Conservation (phyloP, 2,113 vertebrate species). For the Varanus komodoensis region DNA sequence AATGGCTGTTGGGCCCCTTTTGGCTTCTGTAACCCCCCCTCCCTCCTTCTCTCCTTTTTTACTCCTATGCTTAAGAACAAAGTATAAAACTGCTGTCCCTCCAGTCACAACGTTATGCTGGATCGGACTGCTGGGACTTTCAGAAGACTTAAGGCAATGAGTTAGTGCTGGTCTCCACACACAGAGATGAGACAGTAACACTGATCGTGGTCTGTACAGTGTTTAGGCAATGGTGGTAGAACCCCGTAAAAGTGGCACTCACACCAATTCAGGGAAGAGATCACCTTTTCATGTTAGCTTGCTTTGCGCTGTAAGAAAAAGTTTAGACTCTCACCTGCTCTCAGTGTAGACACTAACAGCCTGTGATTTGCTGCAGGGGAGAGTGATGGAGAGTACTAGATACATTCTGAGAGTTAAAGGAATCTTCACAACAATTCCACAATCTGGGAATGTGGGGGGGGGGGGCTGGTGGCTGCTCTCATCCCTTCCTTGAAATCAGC, state of each 20-base stretch:
- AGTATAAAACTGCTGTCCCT: not conserved
- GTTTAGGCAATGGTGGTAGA: not conserved
- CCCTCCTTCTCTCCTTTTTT: too few species aligned
- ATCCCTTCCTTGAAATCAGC: not conserved
- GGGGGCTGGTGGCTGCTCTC: not conserved
- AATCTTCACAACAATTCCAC: not conserved
- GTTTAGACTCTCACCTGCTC: not conserved
- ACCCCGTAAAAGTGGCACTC: not conserved
- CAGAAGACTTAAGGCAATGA: not conserved
- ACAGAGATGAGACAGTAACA: not conserved
- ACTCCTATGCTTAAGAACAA: not conserved
- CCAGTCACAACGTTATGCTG: not conserved
- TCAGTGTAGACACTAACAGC: not conserved
- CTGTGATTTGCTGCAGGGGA: not conserved
- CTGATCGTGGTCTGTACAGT: not conserved
- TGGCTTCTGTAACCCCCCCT: not conserved
- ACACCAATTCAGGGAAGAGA: not conserved
- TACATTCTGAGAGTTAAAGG: not conserved
- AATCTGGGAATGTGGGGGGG: too few species aligned
- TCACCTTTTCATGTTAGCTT: not conserved
- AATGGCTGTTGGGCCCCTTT: not conserved
- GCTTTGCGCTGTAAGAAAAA: not conserved
- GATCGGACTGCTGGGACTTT: not conserved
- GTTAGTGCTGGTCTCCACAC: not conserved
- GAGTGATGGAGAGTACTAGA: too few species aligned